Base-by-base conservation (phyloP, 2,888 invertebrate genomes). In the Abrostola tripartita region DNA sequence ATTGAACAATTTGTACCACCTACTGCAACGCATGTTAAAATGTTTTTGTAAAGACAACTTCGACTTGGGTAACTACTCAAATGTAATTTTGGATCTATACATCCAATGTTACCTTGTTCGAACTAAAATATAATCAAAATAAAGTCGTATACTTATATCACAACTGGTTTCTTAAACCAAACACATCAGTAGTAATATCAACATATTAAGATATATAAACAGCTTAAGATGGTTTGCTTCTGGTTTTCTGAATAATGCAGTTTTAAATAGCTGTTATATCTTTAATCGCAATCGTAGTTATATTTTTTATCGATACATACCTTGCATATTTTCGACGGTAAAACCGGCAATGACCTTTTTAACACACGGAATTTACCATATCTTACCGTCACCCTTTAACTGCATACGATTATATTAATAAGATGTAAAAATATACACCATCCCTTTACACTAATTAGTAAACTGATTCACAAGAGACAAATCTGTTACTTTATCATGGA, bases 1-100 rank as follows among this genome's bases (percentile, higher is more conserved):
- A 73, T 79, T 71, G 72, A 66, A 82, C 82, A 78, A 83, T 82
- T 85, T 83, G 71, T 76, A 67, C 76, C 66, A 68, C 74, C 71
- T 75, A 72, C 75, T 73, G 51, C 58, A 63, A 62, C 47, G 52
- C 56, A 65, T 64, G 67, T 74, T 74, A 58, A 69, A 65, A 71
- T 79, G 71, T 79, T 78, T 66, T 76, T 40, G 54, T 73, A 51
- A 47, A 49, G 66, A 51, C 7, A 62, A 44, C 58, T 56, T 59
- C 59, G 47, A 53, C 61, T 42, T 55, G 61, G 35, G 41, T 75
- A 47, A 57, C 71, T 52, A 62, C 53, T 37, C 54, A 60, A 73
- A 64, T 68, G 61, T 68, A 47, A 76, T 65, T 74, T 72, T 59
- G 62, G 51, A 41, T 44, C n/a, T 76, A 60, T 72, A 75, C 50